A percentile compares a stretch with the other conserved stretches of the same genome.
phyloP scores from a whole-genome alignment of 2,113 vertebrate genomes.

The Oncorhynchus clarkii region DNA sequence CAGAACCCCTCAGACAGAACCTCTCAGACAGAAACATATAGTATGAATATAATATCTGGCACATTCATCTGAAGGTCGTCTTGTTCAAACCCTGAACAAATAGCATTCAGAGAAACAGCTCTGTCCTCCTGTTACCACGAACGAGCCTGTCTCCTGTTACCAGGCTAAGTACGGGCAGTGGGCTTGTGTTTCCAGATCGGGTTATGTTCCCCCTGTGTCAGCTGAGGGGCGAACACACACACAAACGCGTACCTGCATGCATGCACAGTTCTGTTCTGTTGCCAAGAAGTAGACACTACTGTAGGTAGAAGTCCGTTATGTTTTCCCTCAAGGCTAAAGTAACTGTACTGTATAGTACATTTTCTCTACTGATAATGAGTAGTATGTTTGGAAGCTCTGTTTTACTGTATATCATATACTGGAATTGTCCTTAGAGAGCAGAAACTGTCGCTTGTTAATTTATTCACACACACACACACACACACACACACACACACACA shows the following conservation, averaged over 20 bases:
- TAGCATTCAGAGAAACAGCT: neutral
- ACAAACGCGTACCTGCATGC: too few relatives aligned
- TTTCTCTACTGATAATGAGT: too few relatives aligned
- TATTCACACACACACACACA: neutral
- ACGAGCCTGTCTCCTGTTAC: constrained; percentile 23
- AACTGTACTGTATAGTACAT: too few relatives aligned
- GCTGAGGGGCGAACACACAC: too few relatives aligned
- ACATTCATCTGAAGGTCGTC: neutral
- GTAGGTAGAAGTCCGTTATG: too few relatives aligned
- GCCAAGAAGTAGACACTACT: too few relatives aligned
- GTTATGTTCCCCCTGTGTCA: neutral
- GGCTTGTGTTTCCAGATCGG: constrained; percentile 35
- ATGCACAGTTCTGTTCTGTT: too few relatives aligned
- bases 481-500: constrained; percentile 24
- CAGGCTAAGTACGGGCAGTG: constrained; percentile 23
- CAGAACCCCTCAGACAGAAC: too few relatives aligned
- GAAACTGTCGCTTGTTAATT: neutral
- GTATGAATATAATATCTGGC: neutral
- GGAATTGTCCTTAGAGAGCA: neutral
- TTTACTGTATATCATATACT: neutral
- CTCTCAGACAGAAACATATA: neutral
- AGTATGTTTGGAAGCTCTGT: neutral
- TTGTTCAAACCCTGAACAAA: neutral
- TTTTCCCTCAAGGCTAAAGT: too few relatives aligned
- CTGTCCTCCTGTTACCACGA: too few relatives aligned